A percentile compares a stretch with the other conserved stretches of the same genome.
These are phyloP conservation scores for Ctenoplectra terminalis DNA, from an alignment of 1,140 invertebrate species.

Conservation along the genomic window DNA sequence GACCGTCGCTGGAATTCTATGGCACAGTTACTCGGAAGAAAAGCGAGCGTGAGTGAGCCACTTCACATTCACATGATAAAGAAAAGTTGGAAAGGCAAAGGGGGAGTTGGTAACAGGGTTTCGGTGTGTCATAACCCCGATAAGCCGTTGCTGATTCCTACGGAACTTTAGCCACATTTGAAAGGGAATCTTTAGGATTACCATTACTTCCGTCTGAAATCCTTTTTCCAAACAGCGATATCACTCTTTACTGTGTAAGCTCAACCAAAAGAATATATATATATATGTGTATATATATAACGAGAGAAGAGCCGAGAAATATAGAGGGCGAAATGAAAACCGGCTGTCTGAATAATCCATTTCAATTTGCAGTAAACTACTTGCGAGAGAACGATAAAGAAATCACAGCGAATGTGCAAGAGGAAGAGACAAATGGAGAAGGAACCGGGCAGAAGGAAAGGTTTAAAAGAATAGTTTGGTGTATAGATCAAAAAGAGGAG, in stretches of 20 bases:
- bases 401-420: not conserved
- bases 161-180: slow-evolving; percentile 75
- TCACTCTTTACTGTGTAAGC: slow-evolving; percentile 35
- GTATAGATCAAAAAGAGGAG: slow-evolving; percentile 6
- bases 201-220: slow-evolving; percentile 79
- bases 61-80: slow-evolving; percentile 32
- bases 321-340: slow-evolving; percentile 66
- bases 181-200: slow-evolving; percentile 80
- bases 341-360: slow-evolving; percentile 76
- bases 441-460: not conserved
- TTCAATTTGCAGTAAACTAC: slow-evolving; percentile 81
- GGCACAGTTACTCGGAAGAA: not conserved
- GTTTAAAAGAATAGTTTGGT: slow-evolving; percentile 10
- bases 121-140: slow-evolving; percentile 79
- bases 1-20: not conserved
- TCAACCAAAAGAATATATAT: not conserved
- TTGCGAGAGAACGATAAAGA: slow-evolving; percentile 43
- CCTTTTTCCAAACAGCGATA: slow-evolving; percentile 71
- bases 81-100: slow-evolving; percentile 24
- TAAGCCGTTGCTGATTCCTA: slow-evolving; percentile 77
- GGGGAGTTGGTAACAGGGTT: slow-evolving; percentile 45
- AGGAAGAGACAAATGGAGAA: not conserved
- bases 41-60: not conserved
- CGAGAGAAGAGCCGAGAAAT: slow-evolving; percentile 31
- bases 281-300: too few relatives aligned